Conservation (phyloP, 1,140 invertebrate genomes). For the Saxidomus purpurata region DNA sequence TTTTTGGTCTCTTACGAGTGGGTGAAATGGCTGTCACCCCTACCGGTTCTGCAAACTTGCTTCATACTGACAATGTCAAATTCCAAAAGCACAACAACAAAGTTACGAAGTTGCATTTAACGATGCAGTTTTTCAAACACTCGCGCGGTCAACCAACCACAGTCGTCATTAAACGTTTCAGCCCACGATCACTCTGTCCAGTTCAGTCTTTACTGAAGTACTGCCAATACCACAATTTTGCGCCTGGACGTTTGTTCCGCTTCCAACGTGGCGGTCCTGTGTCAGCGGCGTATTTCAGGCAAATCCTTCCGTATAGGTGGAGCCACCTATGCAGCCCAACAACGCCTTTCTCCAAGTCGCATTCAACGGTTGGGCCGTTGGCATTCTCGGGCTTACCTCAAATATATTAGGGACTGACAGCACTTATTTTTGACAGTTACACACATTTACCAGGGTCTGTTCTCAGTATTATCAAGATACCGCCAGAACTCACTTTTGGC, state of each 20-base stretch:
- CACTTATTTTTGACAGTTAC: not conserved
- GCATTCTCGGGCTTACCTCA: not conserved
- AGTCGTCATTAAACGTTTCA: not conserved
- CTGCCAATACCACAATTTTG: not conserved
- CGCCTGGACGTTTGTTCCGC: not conserved
- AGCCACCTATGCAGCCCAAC: not conserved
- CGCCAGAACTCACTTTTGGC: not conserved
- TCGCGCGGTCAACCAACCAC: not conserved
- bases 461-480: too few species aligned
- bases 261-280: not conserved
- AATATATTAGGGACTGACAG: too few species aligned
- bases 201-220: not conserved
- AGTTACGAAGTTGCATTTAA: too few species aligned
- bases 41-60: not conserved
- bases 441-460: too few species aligned
- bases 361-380: constrained; percentile 34
- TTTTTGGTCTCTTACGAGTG: not conserved
- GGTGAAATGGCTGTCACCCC: constrained; percentile 7
- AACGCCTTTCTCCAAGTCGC: too few species aligned
- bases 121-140: not conserved
- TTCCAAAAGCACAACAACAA: not conserved
- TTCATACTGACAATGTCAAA: not conserved
- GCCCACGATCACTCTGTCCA: not conserved
- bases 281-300: not conserved
- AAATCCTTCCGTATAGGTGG: not conserved